Conservation (phyloP, 2,797 vertebrate genomes). For the Rhinoraja longicauda region DNA sequence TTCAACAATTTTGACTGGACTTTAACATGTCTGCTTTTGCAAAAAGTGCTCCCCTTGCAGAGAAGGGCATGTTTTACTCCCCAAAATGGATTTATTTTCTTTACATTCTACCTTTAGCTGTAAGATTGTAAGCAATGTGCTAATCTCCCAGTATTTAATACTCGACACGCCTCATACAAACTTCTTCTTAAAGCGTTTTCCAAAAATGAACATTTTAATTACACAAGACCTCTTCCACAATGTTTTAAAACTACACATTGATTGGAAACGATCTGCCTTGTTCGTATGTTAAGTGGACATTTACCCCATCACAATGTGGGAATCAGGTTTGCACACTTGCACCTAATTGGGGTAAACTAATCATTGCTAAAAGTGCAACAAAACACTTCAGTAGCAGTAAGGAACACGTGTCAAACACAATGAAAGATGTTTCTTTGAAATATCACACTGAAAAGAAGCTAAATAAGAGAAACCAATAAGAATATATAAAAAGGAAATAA, state of each 20-base stretch:
- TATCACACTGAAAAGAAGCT: background rate
- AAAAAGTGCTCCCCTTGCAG: background rate
- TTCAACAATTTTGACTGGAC: background rate
- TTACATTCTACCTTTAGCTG: background rate
- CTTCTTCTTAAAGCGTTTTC: background rate
- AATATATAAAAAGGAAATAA: background rate
- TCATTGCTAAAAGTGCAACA: slow-evolving; percentile 25
- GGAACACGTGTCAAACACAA: background rate
- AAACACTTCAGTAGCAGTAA: background rate
- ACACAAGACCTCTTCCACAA: background rate
- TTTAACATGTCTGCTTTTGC: background rate
- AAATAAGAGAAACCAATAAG: background rate
- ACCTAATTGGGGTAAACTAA: slow-evolving; percentile 27
- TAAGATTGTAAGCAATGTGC: no score
- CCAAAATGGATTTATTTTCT: background rate
- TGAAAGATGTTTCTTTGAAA: background rate
- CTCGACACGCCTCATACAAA: background rate
- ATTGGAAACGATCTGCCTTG: background rate
- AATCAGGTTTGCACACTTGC: slow-evolving; percentile 23
- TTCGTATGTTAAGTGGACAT: background rate
- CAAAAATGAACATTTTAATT: background rate
- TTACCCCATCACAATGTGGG: background rate
- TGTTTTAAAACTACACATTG: background rate
- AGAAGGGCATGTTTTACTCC: background rate
- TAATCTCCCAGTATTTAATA: background rate